Percentiles rank a stretch among this genome's conserved stretches.
Conservation (phyloP, 2,888 invertebrate genomes). For the Sylvicola cinctus region DNA sequence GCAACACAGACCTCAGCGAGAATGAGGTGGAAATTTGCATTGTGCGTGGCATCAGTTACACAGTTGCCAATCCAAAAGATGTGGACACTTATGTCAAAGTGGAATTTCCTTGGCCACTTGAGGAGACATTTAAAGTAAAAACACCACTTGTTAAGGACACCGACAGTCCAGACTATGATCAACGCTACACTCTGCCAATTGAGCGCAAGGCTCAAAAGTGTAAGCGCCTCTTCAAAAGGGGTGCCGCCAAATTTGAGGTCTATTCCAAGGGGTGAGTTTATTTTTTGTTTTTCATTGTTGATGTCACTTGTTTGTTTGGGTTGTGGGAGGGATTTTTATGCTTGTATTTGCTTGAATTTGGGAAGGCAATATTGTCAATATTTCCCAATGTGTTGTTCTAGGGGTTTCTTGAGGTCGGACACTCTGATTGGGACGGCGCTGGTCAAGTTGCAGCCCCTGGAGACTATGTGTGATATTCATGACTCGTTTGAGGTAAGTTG, state of each 20-base stretch:
- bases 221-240: conserved; percentile 70
- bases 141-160: conserved; percentile 64
- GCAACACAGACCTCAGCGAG: conserved; percentile 83
- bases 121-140: conserved; percentile 50
- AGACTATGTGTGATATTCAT: conserved; percentile 72
- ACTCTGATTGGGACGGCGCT: conserved; percentile 59
- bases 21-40: conserved; percentile 75
- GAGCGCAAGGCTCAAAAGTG: conserved; percentile 61
- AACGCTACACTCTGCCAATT: conserved; percentile 57
- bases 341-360: background rate
- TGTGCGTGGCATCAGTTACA: conserved; percentile 71
- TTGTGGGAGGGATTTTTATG: background rate
- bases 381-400: conserved; percentile 44
- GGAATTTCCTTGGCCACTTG: conserved; percentile 79
- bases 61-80: conserved; percentile 63
- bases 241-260: conserved; percentile 76
- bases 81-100: conserved; percentile 83
- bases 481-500: conserved; percentile 78
- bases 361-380: conserved; percentile 12
- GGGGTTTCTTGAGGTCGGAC: conserved; percentile 86
- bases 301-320: conserved; percentile 7
- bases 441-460: conserved; percentile 75
- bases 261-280: conserved; percentile 71
- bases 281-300: background rate
- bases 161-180: conserved; percentile 75